Base-by-base conservation (phyloP, 2,797 vertebrate species). In the Siniperca undulata region DNA sequence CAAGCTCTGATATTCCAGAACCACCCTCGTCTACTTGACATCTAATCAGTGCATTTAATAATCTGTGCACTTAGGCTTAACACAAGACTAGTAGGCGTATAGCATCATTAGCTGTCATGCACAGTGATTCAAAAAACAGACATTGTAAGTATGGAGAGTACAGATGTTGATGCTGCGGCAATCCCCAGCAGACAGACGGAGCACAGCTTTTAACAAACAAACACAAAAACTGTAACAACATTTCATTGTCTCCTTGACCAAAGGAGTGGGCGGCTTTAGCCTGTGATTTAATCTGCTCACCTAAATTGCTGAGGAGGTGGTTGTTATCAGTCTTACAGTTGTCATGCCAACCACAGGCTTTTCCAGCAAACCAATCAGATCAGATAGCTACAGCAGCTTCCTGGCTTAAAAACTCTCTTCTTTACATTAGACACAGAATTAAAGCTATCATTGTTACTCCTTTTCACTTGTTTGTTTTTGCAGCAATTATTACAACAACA, bases 311-410 rank as follows among this genome's bases (percentile, higher is more conserved):
- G 64, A 86, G 60, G 64, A 86, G 48, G 64, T 19, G 67, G 72
- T 52, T 66, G 22, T 56, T 64, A 42, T 82, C 44, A 58, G 42
- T 61, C 11, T 34, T 50, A 14, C 66, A 48, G 85, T 85, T 77
- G 80, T 78, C 88, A 81, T 77, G 44, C n/a, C 85, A 83, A 73
- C 65, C 34, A 20, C 38, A 36, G 73, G 56, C 36, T 11, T 14
- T 74, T 48, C 24, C 56, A 58, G 40, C 13, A 50, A 50, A 7
- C 22, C 20, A 12, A 36, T 17, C 56, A 60, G 42, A 9, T 40
- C n/a, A 55, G n/a, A 72, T 40, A 34, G 9, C 59, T n/a, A 50
- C 40, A 50, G 55, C 42, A 44, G 48, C 71, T 58, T 55, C 24
- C 22, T 48, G 27, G 22, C 19, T 65, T 38, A 30, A 10, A 38